Base-by-base conservation (phyloP, 2,888 invertebrate species). In the Nemapogon koenigi region DNA sequence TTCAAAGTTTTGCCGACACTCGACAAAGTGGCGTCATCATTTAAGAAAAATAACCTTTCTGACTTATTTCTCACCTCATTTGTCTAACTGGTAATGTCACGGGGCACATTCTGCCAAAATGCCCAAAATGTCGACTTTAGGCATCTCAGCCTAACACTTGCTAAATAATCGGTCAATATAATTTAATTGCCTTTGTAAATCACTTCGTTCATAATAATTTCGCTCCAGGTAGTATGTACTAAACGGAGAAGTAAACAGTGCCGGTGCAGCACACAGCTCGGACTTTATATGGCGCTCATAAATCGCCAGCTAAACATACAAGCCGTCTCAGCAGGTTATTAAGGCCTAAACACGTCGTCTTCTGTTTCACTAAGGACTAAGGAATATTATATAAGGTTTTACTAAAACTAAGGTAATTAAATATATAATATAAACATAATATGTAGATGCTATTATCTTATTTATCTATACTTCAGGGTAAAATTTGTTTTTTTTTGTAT, bases 251-350 rank as follows among this genome's bases (percentile, higher is more conserved):
- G 19, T 13, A 33, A 19, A 32, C 13, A 33, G 33, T 33, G 7
- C 15, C 31, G 31, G 16, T 31, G 33, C 33, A 33, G 14, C n/a
- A 19, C 22, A 10, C 13, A 18, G 33, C 33, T n/a, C 19, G 33
- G 33, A 33, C 33, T 33, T 33, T 33, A 33, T 33, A 33, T 31
- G 31, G 31, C 33, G 37, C 16, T 14, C 25, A 28, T 37, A 37
- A 37, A 37, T 37, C 37, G 22, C 22, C 14, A 14, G 16, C 16
- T 28, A 37, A 37, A 37, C 37, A 37, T 18, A 37, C 37, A 28
- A 13, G 29, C 37, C 28, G 18, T n/a, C 27, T 37, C 28, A 26
- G 35, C 35, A 37, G 11, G 17, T 37, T 37, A 37, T 37, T 37
- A 37, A 37, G 13, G 37, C 37, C 37, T 37, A 28, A 28, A 17